Evolutionary conservation across 2,113 vertebrate genomes (phyloP), one percentile per base, ranked within the genome.

Genomic region (Aptenodytes forsteri): DNA sequence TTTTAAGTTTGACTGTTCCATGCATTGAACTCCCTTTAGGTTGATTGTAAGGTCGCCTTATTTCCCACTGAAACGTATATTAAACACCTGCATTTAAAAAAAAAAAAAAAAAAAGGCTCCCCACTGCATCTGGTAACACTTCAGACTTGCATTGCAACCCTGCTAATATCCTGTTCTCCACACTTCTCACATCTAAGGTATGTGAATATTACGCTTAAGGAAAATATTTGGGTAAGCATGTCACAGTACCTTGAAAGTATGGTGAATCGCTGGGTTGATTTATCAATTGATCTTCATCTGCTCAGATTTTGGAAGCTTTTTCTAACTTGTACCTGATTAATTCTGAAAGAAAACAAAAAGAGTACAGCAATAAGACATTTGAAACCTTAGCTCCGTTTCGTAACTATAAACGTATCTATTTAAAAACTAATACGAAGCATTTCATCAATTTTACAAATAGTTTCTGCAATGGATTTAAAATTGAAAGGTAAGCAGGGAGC

Each of bases 201-300:
- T 46, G 76, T 76, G 84, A 94, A 86, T 93, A 86, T 71, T 50
- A 94, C 6, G 47, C 73, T 93, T 76, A 93, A 96, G 70, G 81
- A 96, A 96, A 94, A 93, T 76, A 93, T 61, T 72, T 88, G 75
- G 73, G 75, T 88, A 93, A 96, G 91, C 50, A 76, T 49, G 56
- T 84, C 95, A 97, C 97, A 91, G 93, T 98, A 98, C 97, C 97
- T 97, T 97, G 92, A 97, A 97, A 94, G 72, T 95, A 93, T 93
- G 97, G 93, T 95, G 97, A 97, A 97, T 96, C 70, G 80, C 87
- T 94, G 86, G 84, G 97, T 96, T 25, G 58, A 58, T 97, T 97
- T 96, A 98, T 94, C 96, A 98, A 95, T 96, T 94, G 90, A 94
- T 97, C 98, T 98, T 98, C 98, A 98, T 98, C 96, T 98, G 98